Percentiles rank a stretch among this genome's conserved stretches.
Evolutionary conservation across 2,113 vertebrate species (phyloP).

Genomic region (Neodon shergylaensis): DNA sequence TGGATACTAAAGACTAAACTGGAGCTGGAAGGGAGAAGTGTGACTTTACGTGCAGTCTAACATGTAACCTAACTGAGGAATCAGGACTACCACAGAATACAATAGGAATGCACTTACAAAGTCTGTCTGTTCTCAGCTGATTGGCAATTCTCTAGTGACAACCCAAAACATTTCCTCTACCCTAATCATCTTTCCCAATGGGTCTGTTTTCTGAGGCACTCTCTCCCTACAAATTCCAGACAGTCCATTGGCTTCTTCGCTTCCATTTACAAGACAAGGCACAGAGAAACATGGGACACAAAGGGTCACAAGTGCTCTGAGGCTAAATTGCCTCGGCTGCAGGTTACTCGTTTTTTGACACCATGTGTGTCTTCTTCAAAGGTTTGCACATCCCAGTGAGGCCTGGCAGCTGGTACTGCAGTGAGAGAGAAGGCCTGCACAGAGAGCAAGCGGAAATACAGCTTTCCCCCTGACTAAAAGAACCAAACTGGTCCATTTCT

Average conservation of each 20-base stretch:
- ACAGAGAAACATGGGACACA: not conserved
- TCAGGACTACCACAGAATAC: not conserved
- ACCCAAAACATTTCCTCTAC: not conserved
- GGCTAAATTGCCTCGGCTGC: not conserved
- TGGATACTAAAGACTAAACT: not conserved
- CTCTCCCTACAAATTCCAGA: constrained; percentile 36
- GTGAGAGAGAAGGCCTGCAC: not conserved
- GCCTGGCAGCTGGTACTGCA: not conserved
- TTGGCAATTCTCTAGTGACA: constrained; percentile 8
- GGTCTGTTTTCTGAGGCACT: constrained; percentile 81
- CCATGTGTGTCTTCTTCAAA: not conserved
- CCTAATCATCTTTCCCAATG: not conserved
- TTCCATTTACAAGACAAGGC: constrained; percentile 12
- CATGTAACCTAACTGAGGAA: not conserved
- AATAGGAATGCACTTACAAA: not conserved
- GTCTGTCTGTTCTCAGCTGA: not conserved
- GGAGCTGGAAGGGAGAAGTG: not conserved
- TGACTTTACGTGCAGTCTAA: not conserved
- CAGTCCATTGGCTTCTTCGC: not conserved
- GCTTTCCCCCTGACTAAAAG: not conserved
- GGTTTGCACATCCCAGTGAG: not conserved
- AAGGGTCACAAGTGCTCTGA: not conserved
- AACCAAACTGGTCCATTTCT: constrained; percentile 82
- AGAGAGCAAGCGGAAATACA: constrained; percentile 44
- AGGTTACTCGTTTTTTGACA: not conserved